phyloP scores from a whole-genome alignment of 2,797 vertebrate species.

The Meda fulgida region DNA sequence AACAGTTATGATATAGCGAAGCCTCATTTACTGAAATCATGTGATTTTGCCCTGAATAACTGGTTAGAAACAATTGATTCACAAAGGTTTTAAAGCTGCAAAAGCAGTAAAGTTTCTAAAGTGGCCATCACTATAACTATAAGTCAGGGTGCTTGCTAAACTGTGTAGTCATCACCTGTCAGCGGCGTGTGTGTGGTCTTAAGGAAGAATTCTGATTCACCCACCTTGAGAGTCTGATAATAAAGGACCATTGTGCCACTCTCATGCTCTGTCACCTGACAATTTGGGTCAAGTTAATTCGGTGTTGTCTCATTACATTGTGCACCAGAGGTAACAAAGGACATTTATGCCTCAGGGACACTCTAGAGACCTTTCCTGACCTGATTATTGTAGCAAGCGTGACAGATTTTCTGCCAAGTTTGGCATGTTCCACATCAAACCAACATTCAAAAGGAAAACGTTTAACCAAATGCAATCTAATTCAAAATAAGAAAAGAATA shows the following conservation, averaged over 20 bases:
- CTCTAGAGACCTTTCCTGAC: slow-evolving; percentile 60
- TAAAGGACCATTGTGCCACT: slow-evolving; percentile 31
- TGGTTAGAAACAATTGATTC: not conserved
- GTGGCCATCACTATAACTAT: not conserved
- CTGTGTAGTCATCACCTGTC: slow-evolving; percentile 7
- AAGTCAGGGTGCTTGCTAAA: not conserved
- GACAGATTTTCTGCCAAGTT: slow-evolving; percentile 17
- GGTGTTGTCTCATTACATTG: slow-evolving; percentile 73
- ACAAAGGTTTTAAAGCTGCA: not conserved
- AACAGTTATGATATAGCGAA: not conserved
- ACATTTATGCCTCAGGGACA: slow-evolving; percentile 52
- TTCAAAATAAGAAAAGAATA: not conserved
- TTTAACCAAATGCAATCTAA: not conserved
- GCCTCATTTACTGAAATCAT: not conserved
- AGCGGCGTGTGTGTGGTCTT: slow-evolving; percentile 41
- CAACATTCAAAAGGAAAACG: not conserved
- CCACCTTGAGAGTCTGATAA: slow-evolving; percentile 57
- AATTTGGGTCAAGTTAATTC: slow-evolving; percentile 75
- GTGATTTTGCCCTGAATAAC: not conserved
- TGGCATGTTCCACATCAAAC: slow-evolving; percentile 43
- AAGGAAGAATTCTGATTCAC: slow-evolving; percentile 48
- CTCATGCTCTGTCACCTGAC: slow-evolving; percentile 63
- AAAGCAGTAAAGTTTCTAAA: not conserved
- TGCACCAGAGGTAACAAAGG: slow-evolving; percentile 67
- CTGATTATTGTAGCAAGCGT: slow-evolving; percentile 48